Base-by-base conservation (phyloP, 2,888 invertebrate genomes). In the Copidosoma aretas region DNA sequence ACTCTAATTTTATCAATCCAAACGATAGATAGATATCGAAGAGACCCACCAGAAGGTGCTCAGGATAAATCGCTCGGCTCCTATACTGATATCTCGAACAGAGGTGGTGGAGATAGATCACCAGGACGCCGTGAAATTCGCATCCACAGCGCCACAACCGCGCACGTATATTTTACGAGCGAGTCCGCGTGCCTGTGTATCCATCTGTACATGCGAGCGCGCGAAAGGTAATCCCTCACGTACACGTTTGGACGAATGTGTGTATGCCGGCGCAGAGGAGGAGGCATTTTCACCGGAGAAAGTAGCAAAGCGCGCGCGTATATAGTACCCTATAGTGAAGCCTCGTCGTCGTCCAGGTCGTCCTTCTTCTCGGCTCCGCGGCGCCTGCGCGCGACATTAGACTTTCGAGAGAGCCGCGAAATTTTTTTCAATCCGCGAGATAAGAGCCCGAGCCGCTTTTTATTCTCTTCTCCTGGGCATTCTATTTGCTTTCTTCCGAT, bases 221-320 rank as follows among this genome's bases (percentile, higher is more conserved):
- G 72, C 72, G 74, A 73, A 73, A 74, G 76, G 77, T 78, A 77
- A 77, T 78, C 77, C 77, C 75, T 78, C 75, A 12, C 19, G 10
- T 19, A 12, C 52, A 19, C 52, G 73, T n/a, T n/a, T n/a, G n/a
- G n/a, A n/a, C n/a, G n/a, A n/a, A n/a, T n/a, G n/a, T n/a, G n/a
- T n/a, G n/a, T n/a, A n/a, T 74, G 76, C 78, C 72, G 72, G 73
- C 72, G 74, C 32, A 32, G 4, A 32, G n/a, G 79, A 77, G 76
- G 78, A 79, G 77, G 80, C 79, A 80, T 80, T 81, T 82, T 81
- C 80, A 79, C 79, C 77, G 78, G 81, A 80, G 81, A 81, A 82
- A 81, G 81, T 80, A 78, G 78, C 75, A 73, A 77, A 19, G 52
- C 19, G 17, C 52, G 76, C 74, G 8, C 32, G 32, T 32, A 74